Evolutionary conservation across 2,797 vertebrate genomes (phyloP), one percentile per base, ranked within the genome.

Genomic region (Peromyscus nudipes): DNA sequence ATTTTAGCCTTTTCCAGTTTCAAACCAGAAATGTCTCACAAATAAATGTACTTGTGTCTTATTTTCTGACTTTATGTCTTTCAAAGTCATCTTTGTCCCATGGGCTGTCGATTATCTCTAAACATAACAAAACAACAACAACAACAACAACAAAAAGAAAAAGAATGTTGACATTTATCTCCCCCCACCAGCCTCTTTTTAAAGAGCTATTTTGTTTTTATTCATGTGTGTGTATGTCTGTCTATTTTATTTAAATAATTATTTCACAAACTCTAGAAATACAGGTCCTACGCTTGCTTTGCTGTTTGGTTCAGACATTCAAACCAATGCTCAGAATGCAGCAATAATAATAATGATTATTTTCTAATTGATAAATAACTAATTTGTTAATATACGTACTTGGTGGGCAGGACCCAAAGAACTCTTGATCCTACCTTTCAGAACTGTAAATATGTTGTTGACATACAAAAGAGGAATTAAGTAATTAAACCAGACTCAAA

Each of bases 1-100:
- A 88, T 96, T 97, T 96, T 84, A 79, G 37, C 80, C 64, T 79
- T 94, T 96, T 85, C 87, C 29, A 86, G 31, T 79, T 85, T 21
- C 73, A 11, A 84, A 73, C 81, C 43, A 83, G 21, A 87, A 85
- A 43, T 46, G 4, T 91, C 91, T 40, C 84, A 52, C 37, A 90
- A 92, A 90, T 34, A 81, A 52, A 8, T 14, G 40, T 31, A 5
- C 5, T 69, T 27, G 23, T 87, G 13, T 8, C 64, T 29, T 23
- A n/a, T 52, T 69, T 89, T 87, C 37, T 85, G 52, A 67, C 12
- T 91, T 89, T 40, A 62, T 80, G 16, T 77, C 89, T 81, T 87
- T 92, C 62, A 90, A 86, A 89, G 34, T 31, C 10, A 19, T 19
- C 57, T 89, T 64, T 77, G 21, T 92, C 31, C 29, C 37, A 85